Evolutionary conservation across 2,797 vertebrate species (phyloP).

Genomic region (Scolopax bukidnonensis): DNA sequence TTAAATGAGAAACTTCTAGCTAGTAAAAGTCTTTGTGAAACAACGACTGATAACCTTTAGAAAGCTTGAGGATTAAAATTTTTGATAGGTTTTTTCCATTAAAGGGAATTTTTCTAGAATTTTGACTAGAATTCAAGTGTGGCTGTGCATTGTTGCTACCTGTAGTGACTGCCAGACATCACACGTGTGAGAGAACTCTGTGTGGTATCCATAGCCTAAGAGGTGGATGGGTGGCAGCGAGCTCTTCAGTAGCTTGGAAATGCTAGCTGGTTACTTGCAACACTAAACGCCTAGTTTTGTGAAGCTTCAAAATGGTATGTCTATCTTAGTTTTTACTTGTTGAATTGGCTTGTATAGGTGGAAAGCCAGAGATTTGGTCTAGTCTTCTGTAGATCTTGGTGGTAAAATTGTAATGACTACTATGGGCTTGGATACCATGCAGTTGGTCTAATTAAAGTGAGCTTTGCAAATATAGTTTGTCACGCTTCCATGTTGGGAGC

Average conservation of each 20-base stretch:
- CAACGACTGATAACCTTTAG: neutral
- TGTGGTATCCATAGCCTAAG: fast-evolving
- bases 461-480: neutral
- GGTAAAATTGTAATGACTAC: neutral
- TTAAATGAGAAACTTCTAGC: neutral
- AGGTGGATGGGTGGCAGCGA: neutral
- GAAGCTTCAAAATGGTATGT: neutral
- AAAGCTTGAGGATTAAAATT: neutral
- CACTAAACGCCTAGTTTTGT: neutral
- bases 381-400: neutral
- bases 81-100: neutral
- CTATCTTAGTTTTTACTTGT: neutral
- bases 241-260: neutral
- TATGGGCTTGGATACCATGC: neutral
- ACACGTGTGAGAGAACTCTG: fast-evolving
- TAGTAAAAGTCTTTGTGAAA: neutral
- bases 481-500: neutral
- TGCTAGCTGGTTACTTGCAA: neutral
- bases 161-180: neutral
- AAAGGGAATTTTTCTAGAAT: neutral
- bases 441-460: neutral
- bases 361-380: neutral
- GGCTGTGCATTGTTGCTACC: neutral
- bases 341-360: neutral
- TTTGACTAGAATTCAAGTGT: neutral